A percentile compares a stretch with the other conserved stretches of the same genome.
Evolutionary conservation across 2,797 vertebrate species (phyloP).

Genomic region (Parotocinclus haroldoi): DNA sequence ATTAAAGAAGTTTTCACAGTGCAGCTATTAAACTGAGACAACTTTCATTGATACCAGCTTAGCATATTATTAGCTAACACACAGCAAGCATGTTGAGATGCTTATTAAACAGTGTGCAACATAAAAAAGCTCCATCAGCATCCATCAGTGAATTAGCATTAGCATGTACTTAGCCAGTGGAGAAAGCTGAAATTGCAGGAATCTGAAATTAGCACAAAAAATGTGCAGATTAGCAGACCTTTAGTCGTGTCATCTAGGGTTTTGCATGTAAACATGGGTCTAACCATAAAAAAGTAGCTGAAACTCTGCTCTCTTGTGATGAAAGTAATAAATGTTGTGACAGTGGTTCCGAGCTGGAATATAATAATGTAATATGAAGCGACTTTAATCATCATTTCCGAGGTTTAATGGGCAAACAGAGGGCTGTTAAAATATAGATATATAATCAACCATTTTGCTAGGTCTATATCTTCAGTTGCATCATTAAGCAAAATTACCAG

Average conservation of each 20-base stretch:
- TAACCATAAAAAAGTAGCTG: constrained; percentile 7
- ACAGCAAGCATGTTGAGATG: constrained; percentile 56
- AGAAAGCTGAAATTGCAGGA: constrained; percentile 50
- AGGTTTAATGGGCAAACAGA: constrained; percentile 16
- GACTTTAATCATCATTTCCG: constrained; percentile 13
- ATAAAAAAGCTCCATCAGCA: constrained; percentile 41
- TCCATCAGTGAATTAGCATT: constrained; percentile 48
- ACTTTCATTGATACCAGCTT: constrained; percentile 57
- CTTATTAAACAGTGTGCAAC: constrained; percentile 56
- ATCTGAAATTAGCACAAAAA: constrained; percentile 46
- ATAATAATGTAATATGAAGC: constrained; percentile 24
- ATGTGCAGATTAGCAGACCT: constrained; percentile 47
- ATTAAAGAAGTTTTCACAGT: constrained; percentile 49
- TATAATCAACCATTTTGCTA: not conserved
- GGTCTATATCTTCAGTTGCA: not conserved
- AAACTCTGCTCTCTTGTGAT: constrained; percentile 25
- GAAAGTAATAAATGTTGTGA: constrained; percentile 29
- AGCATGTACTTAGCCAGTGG: constrained; percentile 51
- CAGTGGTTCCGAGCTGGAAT: constrained; percentile 12
- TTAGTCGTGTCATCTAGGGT: constrained; percentile 36
- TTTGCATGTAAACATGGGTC: constrained; percentile 22
- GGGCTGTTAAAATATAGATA: constrained; percentile 7
- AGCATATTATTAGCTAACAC: constrained; percentile 59
- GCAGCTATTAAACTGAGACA: constrained; percentile 43
- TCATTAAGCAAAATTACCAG: not conserved